Evolutionary conservation across 2,797 vertebrate genomes (phyloP), one percentile per base, ranked within the genome.

Genomic region (Rhinoraja longicauda): DNA sequence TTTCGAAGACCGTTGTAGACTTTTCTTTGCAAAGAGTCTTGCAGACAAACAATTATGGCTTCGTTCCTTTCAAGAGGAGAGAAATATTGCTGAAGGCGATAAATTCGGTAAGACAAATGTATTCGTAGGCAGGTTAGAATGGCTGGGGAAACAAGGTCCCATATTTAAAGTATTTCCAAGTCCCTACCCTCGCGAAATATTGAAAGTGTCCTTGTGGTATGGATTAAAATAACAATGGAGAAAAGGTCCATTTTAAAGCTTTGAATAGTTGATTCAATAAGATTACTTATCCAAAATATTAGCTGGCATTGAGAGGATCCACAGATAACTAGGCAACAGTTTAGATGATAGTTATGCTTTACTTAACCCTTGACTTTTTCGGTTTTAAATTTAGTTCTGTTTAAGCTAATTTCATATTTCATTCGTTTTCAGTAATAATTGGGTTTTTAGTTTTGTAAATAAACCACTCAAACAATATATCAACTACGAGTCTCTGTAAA

Each of bases 31-130:
- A 88, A 88, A 88, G 62, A 67, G 17, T 67, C 84, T 67, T 8
- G 29, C n/a, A 36, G 84, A 88, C 84, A 88, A 67, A 32, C 84
- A 88, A 3, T 67, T 88, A 36, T 88, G 84, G 84, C 84, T 88
- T n/a, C 59, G 19, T 36, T 59, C 84, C n/a, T 88, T 88, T 88
- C 59, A 88, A n/a, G n/a, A 88, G n/a, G 84, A 88, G n/a, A 88
- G 84, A 67, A 36, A 21, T n/a, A 21, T 88, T 21, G n/a, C 84
- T 3, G 59, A 64, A 67, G 84, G 84, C n/a, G 29, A 64, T 62
- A 19, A 21, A 67, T n/a, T 32, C 1, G 59, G 6, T 53, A 53
- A 88, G 84, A 32, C 67, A 88, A 67, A n/a, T 21, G 15, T 0
- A 86, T 59, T 24, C 29, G 81, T 29, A 29, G 1, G 59, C 29